phyloP scores from a whole-genome alignment of 2,797 vertebrate genomes.

The Anabacerthia variegaticeps region DNA sequence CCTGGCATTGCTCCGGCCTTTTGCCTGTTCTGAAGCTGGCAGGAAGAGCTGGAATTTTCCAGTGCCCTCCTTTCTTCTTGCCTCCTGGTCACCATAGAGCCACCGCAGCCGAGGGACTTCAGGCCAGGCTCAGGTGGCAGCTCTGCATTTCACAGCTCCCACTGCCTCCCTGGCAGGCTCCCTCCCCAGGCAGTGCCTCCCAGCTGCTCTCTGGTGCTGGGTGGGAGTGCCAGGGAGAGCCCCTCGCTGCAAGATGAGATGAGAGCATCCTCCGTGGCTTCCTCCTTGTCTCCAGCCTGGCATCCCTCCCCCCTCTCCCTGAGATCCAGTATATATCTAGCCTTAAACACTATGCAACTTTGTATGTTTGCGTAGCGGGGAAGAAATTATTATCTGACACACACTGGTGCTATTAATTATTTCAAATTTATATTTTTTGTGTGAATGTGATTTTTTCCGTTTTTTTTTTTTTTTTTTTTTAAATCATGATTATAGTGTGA shows the following conservation, averaged over 20 bases:
- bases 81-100: background rate
- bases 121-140: constrained; percentile 38
- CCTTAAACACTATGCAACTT: constrained; percentile 95
- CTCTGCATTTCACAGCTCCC: background rate
- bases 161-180: background rate
- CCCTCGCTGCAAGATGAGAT: background rate
- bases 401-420: constrained; percentile 99
- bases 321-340: constrained; percentile 73
- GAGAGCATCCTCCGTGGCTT: constrained; percentile 16
- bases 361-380: constrained; percentile 89
- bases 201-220: constrained; percentile 7
- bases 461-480: constrained; percentile 10
- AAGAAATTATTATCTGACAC: constrained; percentile 96
- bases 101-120: background rate
- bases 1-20: background rate
- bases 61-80: background rate
- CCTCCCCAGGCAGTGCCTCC: background rate
- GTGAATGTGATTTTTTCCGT: constrained; percentile 82
- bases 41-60: constrained; percentile 30
- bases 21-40: background rate
- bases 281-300: constrained; percentile 35
- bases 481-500: constrained; percentile 86
- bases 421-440: constrained; percentile 98
- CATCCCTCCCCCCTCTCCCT: constrained; percentile 23
- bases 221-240: background rate